Conservation (phyloP, 1,140 invertebrate species). For the Fopius arisanus region DNA sequence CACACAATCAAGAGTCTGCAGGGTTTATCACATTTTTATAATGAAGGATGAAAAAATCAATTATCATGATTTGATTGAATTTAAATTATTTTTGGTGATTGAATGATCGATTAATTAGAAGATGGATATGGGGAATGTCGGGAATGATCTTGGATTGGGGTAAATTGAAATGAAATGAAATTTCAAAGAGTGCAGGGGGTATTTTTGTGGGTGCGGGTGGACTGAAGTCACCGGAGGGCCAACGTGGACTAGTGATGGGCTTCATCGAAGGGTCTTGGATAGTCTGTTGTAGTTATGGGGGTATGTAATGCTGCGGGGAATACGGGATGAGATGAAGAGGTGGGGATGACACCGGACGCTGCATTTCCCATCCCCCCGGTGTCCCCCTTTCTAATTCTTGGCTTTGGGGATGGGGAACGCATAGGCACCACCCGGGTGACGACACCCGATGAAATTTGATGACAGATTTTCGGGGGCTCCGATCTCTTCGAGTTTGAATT, state of each 20-base stretch:
- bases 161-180: too few species aligned
- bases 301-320: constrained; percentile 22
- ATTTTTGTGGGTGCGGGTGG: not conserved
- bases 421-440: too few species aligned
- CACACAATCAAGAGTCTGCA: too few species aligned
- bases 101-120: too few species aligned
- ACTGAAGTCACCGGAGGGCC: constrained; percentile 5
- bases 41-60: too few species aligned
- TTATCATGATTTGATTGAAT: too few species aligned
- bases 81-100: too few species aligned
- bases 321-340: constrained; percentile 34
- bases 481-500: too few species aligned
- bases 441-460: not conserved
- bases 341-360: constrained; percentile 56
- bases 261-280: constrained; percentile 13
- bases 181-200: not conserved
- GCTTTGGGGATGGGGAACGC: not conserved
- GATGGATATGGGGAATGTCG: too few species aligned
- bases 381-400: not conserved
- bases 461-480: constrained; percentile 6
- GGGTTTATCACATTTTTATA: too few species aligned
- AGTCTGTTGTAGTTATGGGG: not conserved
- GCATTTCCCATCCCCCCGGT: constrained; percentile 45
- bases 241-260: not conserved
- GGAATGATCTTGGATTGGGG: too few species aligned